Conservation (phyloP, 2,888 invertebrate genomes). For the Branchipolynoe longqiensis region DNA sequence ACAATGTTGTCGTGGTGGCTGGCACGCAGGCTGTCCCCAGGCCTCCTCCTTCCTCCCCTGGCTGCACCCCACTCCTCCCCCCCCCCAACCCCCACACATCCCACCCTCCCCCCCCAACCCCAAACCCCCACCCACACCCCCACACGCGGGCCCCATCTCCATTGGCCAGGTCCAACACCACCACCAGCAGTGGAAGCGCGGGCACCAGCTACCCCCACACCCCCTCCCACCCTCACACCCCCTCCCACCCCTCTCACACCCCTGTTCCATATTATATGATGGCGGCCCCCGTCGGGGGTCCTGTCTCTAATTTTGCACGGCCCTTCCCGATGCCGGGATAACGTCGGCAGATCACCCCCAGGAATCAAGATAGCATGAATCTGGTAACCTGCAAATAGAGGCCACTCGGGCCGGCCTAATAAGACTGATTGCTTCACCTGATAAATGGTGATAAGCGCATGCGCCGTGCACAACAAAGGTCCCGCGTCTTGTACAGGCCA, state of each 20-base stretch:
- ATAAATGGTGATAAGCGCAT: conserved; percentile 33
- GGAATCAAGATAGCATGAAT: conserved; percentile 55
- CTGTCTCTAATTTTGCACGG: conserved; percentile 9
- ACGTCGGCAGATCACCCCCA: conserved; percentile 10
- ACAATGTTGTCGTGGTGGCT: conserved; percentile 49
- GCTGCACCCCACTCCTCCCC: not conserved
- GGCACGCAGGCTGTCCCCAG: too few relatives aligned
- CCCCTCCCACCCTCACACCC: not conserved
- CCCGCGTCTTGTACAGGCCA: too few relatives aligned
- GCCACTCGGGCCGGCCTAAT: conserved; percentile 50
- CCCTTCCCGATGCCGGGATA: conserved; percentile 32
- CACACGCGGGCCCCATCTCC: conserved; percentile 21
- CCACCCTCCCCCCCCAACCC: not conserved
- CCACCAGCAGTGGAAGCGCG: too few relatives aligned
- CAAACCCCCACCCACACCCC: conserved; percentile 11
- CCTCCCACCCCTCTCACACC: conserved; percentile 12
- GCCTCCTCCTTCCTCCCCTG: too few relatives aligned
- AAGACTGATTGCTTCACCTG: conserved; percentile 32
- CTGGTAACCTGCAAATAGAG: conserved; percentile 50
- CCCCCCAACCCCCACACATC: not conserved
- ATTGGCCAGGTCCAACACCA: too few relatives aligned
- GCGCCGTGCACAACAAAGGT: conserved; percentile 23
- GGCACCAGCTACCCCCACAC: not conserved
- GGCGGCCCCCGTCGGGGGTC: conserved; percentile 16
- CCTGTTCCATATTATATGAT: conserved; percentile 49